Conservation (phyloP, 2,113 vertebrate species). For the Tetrax tetrax region DNA sequence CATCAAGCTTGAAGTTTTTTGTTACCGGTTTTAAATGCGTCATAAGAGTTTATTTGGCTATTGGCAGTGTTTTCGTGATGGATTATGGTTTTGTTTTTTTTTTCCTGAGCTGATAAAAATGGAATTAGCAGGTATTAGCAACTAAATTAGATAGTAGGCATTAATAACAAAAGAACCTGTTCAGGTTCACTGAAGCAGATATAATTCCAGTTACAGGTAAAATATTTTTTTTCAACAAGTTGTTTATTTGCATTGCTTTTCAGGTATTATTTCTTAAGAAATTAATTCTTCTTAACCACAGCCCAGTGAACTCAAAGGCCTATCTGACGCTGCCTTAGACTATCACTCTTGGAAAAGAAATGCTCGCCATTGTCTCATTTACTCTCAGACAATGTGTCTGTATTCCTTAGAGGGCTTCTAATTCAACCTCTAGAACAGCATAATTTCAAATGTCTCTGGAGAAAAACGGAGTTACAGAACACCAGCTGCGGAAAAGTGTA, state of each 20-base stretch:
- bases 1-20: not conserved
- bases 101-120: conserved; percentile 7
- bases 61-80: not conserved
- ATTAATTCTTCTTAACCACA: conserved; percentile 10
- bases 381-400: not conserved
- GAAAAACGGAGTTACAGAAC: not conserved
- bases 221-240: not conserved
- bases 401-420: not conserved
- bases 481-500: not conserved
- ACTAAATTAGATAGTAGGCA: conserved; percentile 24
- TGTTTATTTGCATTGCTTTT: conserved; percentile 16
- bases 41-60: not conserved
- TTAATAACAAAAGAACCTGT: not conserved
- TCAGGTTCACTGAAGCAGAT: not conserved
- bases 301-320: not conserved
- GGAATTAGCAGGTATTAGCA: conserved; percentile 53
- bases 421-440: not conserved
- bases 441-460: not conserved
- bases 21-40: not conserved
- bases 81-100: not conserved
- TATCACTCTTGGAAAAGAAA: not conserved
- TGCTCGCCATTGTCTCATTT: not conserved
- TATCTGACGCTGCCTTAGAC: not conserved
- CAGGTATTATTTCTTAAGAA: not conserved
- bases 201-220: conserved; percentile 17